Evolutionary conservation across 2,797 vertebrate species (phyloP).

Genomic region (Cossypha caffra): DNA sequence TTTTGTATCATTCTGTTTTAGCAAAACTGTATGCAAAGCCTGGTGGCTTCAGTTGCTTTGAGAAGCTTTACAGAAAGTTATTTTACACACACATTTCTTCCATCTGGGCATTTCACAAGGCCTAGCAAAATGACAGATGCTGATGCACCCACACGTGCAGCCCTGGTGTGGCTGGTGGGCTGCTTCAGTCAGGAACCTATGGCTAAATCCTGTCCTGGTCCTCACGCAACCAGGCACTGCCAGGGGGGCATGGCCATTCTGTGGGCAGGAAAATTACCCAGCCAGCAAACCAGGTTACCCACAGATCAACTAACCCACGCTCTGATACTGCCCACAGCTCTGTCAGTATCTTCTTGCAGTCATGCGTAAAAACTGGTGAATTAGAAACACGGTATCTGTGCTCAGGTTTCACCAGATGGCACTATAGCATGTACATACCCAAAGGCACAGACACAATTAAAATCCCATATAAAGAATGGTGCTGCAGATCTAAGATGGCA

Average conservation of each 20-base stretch:
- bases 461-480: neutral
- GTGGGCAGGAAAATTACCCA: neutral
- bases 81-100: neutral
- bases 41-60: neutral
- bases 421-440: neutral
- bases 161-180: rapidly evolving
- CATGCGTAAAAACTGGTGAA: neutral
- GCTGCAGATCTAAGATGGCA: neutral
- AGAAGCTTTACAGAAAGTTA: neutral
- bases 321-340: neutral
- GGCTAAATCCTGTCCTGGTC: neutral
- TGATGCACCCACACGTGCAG: neutral
- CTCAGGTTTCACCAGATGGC: conserved; percentile 48
- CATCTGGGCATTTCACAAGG: neutral
- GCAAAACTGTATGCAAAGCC: neutral
- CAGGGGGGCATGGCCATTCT: rapidly evolving
- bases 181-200: neutral
- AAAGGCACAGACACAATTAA: neutral
- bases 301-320: neutral
- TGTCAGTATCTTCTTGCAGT: neutral
- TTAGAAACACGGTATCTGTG: neutral
- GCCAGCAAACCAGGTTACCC: neutral
- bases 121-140: neutral
- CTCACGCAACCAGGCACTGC: neutral
- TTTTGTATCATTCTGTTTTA: neutral